Conservation (phyloP, 2,113 vertebrate species). For the Morone saxatilis region DNA sequence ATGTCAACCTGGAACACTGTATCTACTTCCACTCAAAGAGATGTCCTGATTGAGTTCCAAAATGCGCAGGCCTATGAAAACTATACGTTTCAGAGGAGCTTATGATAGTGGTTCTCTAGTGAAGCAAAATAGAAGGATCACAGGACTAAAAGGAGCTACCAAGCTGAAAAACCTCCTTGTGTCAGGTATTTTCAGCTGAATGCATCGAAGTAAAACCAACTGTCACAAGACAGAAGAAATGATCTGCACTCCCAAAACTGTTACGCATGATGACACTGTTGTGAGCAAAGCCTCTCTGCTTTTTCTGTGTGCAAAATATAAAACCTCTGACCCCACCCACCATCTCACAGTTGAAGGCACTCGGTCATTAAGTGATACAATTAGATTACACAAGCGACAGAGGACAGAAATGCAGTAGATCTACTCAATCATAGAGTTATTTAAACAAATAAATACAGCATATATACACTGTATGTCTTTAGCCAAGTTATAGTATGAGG, state of each 20-base stretch:
- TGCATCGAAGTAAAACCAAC: neutral
- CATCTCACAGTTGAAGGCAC: slow-evolving; percentile 30
- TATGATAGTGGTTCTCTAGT: neutral
- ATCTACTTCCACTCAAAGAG: neutral
- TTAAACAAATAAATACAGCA: neutral
- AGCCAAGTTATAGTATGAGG: neutral
- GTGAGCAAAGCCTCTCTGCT: neutral
- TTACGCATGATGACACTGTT: neutral
- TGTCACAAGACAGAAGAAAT: neutral
- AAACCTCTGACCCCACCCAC: slow-evolving; percentile 28
- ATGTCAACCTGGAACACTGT: slow-evolving; percentile 65
- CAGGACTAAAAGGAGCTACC: neutral
- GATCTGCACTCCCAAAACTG: neutral
- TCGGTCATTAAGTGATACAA: slow-evolving; percentile 28
- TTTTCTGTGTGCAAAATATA: neutral
- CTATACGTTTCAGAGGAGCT: neutral
- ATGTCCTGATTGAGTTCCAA: slow-evolving; percentile 18
- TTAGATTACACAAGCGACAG: slow-evolving; percentile 28
- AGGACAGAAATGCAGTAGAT: neutral
- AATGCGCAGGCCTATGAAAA: neutral
- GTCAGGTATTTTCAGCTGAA: neutral
- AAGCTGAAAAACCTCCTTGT: neutral
- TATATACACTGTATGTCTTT: neutral
- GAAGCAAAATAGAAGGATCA: neutral
- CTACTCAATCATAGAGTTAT: neutral